phyloP scores from a whole-genome alignment of 2,888 invertebrate genomes.

The Pharmacophagus antenor region DNA sequence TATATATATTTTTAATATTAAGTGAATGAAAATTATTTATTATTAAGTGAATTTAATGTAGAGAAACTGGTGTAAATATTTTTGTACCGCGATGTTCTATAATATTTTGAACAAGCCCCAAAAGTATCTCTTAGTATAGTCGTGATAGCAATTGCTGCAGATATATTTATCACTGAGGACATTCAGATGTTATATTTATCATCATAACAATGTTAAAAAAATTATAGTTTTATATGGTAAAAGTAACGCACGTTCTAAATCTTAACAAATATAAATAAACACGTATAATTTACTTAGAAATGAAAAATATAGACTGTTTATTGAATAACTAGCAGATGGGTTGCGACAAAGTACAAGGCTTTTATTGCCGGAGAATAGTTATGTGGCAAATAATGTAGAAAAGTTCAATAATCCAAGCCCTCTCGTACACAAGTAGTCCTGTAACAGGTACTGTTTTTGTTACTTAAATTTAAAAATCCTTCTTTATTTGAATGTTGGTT shows the following conservation, averaged over 20 bases:
- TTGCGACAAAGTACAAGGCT: too few species aligned
- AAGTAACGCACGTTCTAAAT: neutral
- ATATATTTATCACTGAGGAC: slow-evolving; percentile 30
- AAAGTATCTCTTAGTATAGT: slow-evolving; percentile 24
- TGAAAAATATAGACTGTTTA: too few species aligned
- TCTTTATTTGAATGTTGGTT: too few species aligned
- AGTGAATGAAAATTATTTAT: too few species aligned
- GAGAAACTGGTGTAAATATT: slow-evolving; percentile 12
- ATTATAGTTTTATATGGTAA: neutral
- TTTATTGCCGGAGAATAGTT: too few species aligned
- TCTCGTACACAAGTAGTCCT: too few species aligned
- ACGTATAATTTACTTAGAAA: neutral
- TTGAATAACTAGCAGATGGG: too few species aligned
- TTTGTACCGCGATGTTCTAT: slow-evolving; percentile 16
- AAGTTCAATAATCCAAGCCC: too few species aligned
- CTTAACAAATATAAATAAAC: neutral
- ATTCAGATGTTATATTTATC: slow-evolving; percentile 28
- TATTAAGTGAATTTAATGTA: neutral
- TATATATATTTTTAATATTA: too few species aligned
- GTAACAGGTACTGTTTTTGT: too few species aligned
- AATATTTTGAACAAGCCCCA: slow-evolving; percentile 22
- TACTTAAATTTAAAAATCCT: too few species aligned
- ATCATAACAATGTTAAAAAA: slow-evolving; percentile 18
- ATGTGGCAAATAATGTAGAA: too few species aligned
- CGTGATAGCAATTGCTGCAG: slow-evolving; percentile 22